Base-by-base conservation (phyloP, 2,888 invertebrate genomes). In the Koerneria pararmatus region DNA sequence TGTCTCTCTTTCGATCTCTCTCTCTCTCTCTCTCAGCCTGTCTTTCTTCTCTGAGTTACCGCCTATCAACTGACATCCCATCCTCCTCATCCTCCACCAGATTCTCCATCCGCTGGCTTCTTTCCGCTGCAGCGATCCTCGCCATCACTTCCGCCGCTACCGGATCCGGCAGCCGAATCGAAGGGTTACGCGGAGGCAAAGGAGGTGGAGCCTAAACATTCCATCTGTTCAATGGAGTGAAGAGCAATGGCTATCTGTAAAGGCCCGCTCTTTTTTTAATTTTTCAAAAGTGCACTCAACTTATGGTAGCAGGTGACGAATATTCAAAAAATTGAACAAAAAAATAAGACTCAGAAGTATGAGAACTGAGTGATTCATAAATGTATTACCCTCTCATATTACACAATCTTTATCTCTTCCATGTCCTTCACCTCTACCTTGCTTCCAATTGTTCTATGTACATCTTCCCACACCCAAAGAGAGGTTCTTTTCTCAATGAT, bases 181-280 rank as follows among this genome's bases (percentile, higher is more conserved):
- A 68, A 0, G 75, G 73, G 8, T 69, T 75, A 58, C 76, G 66
- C 8, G 76, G 76, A 2, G 76, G 76, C 63, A 71, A 72, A 60
- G 69, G 76, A 67, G 70, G 77, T 56, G 74, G 80, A 66, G 67
- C 61, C n/a, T n/a, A n/a, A n/a, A n/a, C n/a, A n/a, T n/a, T 78
- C 0, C 75, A 75, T 46, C 46, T 77, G 32, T 68, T 75, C 29
- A 73, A 71, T 32, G 68, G 66, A 4, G 66, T 60, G 31, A 31
- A 67, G n/a, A n/a, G n/a, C n/a, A n/a, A n/a, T n/a, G n/a, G n/a
- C n/a, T n/a, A n/a, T n/a, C n/a, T n/a, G n/a, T n/a, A n/a, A n/a
- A n/a, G n/a, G n/a, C n/a, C n/a, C n/a, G n/a, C n/a, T n/a, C n/a
- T n/a, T n/a, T n/a, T n/a, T n/a, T n/a, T n/a, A n/a, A n/a, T n/a